Conservation (phyloP, 2,888 invertebrate species). For the Acheta domesticus region DNA sequence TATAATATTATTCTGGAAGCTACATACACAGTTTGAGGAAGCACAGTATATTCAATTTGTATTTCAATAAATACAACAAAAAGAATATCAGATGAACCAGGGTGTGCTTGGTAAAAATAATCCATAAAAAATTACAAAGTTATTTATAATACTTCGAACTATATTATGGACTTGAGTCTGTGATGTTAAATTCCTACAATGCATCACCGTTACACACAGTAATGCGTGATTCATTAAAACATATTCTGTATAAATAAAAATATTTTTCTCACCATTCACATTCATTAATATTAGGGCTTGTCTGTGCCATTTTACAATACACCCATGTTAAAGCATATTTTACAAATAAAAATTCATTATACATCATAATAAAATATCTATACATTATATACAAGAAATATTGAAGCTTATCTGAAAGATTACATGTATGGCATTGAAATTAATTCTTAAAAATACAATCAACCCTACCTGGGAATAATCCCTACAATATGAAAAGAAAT, state of each 20-base stretch:
- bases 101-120: not conserved
- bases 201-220: not conserved
- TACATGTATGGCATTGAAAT: constrained; percentile 19
- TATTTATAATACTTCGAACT: too few species aligned
- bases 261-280: not conserved
- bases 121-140: not conserved
- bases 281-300: constrained; percentile 2
- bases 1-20: constrained; percentile 10
- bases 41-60: constrained; percentile 18
- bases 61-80: not conserved
- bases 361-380: constrained; percentile 30
- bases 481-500: not conserved
- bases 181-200: not conserved
- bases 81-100: not conserved
- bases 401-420: constrained; percentile 1
- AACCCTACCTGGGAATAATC: not conserved
- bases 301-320: constrained; percentile 20
- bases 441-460: constrained; percentile 20
- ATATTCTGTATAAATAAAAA: not conserved
- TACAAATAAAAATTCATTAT: constrained; percentile 25
- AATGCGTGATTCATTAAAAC: not conserved
- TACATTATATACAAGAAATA: constrained; percentile 30
- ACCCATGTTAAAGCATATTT: constrained; percentile 31
- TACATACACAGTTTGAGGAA: constrained; percentile 18
- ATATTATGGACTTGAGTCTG: not conserved